Evolutionary conservation across 2,888 invertebrate species (phyloP).

Genomic region (Mycalesis mineus): DNA sequence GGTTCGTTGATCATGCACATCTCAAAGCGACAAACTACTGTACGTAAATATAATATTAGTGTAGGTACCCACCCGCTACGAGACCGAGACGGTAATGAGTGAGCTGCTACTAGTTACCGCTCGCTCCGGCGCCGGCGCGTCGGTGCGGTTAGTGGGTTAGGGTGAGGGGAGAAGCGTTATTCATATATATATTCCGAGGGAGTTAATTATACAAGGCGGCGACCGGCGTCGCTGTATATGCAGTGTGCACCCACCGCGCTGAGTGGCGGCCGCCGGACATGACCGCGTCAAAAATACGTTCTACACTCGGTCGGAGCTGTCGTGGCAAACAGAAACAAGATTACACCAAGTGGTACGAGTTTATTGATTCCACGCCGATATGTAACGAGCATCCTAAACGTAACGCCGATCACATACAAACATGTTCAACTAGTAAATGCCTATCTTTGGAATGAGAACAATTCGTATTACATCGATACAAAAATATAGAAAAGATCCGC

Average conservation of each 20-base stretch:
- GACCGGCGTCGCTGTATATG: background rate
- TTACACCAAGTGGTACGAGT: slow-evolving; percentile 47
- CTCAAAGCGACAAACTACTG: slow-evolving; percentile 76
- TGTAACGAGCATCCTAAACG: slow-evolving; percentile 8
- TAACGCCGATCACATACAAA: too few relatives aligned
- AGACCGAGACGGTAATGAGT: slow-evolving; percentile 74
- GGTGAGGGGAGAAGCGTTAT: slow-evolving; percentile 12
- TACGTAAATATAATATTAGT: slow-evolving; percentile 76
- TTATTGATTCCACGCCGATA: slow-evolving; percentile 54
- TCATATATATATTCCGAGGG: background rate
- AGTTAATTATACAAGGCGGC: slow-evolving; percentile 3
- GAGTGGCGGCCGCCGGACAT: background rate
- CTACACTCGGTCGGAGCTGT: slow-evolving; percentile 27
- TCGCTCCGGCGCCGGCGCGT: slow-evolving; percentile 53
- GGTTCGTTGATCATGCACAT: slow-evolving; percentile 73
- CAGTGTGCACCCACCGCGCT: slow-evolving; percentile 24
- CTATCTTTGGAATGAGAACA: background rate
- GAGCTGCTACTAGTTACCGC: slow-evolving; percentile 77
- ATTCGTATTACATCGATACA: slow-evolving; percentile 1
- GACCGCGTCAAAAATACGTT: slow-evolving; percentile 3
- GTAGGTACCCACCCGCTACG: slow-evolving; percentile 71
- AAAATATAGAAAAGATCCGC: background rate
- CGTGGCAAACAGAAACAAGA: slow-evolving; percentile 68
- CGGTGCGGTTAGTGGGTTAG: slow-evolving; percentile 13
- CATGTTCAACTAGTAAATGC: slow-evolving; percentile 11